Conservation (phyloP, 2,888 invertebrate genomes). For the Chymomyza caudatula region DNA sequence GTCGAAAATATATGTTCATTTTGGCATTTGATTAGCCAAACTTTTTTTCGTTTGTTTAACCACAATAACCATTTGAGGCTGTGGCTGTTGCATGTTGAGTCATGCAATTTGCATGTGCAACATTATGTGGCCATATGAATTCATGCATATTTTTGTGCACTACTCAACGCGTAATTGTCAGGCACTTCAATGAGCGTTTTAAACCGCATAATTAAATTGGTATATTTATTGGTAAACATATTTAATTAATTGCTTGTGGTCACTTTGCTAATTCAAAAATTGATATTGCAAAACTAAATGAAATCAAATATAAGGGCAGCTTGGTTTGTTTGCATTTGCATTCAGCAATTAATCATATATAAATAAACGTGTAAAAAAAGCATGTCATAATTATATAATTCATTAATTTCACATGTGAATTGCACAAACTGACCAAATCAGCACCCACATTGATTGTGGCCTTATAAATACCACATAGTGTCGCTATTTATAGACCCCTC, state of each 20-base stretch:
- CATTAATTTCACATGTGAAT: background rate
- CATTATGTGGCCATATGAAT: background rate
- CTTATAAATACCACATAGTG: background rate
- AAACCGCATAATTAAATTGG: slow-evolving; percentile 3
- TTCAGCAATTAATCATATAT: background rate
- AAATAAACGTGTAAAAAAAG: background rate
- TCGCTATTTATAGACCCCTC: background rate
- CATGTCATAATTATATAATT: background rate
- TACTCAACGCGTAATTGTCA: background rate
- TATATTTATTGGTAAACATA: background rate
- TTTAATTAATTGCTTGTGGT: background rate
- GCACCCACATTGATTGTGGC: background rate
- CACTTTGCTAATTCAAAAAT: background rate
- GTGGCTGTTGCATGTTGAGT: background rate
- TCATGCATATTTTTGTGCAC: background rate
- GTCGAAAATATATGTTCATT: background rate
- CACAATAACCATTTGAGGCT: background rate
- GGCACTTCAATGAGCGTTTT: background rate
- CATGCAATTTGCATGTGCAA: background rate
- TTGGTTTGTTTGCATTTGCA: background rate
- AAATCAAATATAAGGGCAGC: background rate
- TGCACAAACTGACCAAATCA: background rate
- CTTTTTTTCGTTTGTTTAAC: background rate
- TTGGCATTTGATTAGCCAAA: background rate
- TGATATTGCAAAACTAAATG: background rate